Conservation (phyloP, 2,113 vertebrate genomes). For the Ictalurus furcatus region DNA sequence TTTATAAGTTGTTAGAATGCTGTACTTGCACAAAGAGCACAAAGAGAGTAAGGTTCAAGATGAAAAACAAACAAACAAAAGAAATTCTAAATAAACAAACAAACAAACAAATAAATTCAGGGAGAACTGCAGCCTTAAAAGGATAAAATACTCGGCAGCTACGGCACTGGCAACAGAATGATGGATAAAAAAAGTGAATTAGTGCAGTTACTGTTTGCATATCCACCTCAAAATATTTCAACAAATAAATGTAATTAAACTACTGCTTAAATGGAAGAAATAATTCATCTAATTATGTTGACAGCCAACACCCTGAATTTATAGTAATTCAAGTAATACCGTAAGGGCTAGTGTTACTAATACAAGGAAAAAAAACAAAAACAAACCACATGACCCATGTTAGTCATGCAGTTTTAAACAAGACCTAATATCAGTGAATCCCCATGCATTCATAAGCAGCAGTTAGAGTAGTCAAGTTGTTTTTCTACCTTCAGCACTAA, state of each 20-base stretch:
- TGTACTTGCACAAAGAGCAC: background rate
- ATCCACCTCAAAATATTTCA: constrained; percentile 59
- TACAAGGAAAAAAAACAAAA: background rate
- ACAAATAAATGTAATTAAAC: background rate
- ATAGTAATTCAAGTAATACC: background rate
- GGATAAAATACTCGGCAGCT: background rate
- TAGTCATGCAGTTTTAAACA: background rate
- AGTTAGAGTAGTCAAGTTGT: background rate
- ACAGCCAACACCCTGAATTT: background rate
- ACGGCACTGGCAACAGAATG: constrained; percentile 39
- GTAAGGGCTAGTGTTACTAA: background rate
- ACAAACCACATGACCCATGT: background rate
- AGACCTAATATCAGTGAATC: background rate
- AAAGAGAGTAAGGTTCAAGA: background rate
- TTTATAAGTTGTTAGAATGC: background rate
- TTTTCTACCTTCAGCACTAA: background rate
- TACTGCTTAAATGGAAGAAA: background rate
- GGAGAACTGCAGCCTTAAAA: constrained; percentile 45
- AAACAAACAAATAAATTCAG: constrained; percentile 53
- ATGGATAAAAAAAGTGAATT: constrained; percentile 27
- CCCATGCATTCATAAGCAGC: background rate
- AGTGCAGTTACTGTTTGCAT: constrained; percentile 63
- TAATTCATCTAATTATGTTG: background rate
- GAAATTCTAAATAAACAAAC: background rate
- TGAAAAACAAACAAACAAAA: background rate